These are phyloP conservation scores for Crypturellus undulatus DNA, from an alignment of 2,113 vertebrate species.

Conservation along the genomic window DNA sequence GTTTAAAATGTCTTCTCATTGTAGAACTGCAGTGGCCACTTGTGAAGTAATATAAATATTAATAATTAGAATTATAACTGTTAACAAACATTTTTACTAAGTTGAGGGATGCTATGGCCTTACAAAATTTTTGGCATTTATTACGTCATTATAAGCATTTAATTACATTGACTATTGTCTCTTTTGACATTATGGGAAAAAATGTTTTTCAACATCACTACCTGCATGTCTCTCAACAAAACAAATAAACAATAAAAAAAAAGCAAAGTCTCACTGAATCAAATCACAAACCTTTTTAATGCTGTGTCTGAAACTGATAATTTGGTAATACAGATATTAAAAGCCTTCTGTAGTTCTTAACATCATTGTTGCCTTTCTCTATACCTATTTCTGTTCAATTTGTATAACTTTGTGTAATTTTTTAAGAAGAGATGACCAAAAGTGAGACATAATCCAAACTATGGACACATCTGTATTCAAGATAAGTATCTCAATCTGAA, in stretches of 20 bases:
- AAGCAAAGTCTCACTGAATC: neutral
- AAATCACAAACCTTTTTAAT: neutral
- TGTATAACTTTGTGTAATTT: neutral
- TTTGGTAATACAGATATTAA: neutral
- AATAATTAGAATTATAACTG: neutral
- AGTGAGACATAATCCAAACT: no score
- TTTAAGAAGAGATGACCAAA: neutral
- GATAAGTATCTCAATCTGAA: no score
- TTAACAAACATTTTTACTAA: neutral
- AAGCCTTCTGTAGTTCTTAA: neutral
- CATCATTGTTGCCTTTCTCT: neutral
- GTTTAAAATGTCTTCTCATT: neutral
- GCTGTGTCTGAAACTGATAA: neutral
- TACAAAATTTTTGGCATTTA: neutral
- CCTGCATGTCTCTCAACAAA: neutral
- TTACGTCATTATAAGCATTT: neutral
- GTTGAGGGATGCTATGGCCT: neutral
- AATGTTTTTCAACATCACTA: neutral
- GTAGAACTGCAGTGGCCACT: neutral
- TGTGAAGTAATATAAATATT: neutral
- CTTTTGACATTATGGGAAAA: neutral
- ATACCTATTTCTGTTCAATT: neutral
- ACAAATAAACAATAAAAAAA: no score
- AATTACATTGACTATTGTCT: neutral
- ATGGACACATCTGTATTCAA: no score